Evolutionary conservation across 2,888 invertebrate genomes (phyloP).

Genomic region (Drosophila nigritarsus): DNA sequence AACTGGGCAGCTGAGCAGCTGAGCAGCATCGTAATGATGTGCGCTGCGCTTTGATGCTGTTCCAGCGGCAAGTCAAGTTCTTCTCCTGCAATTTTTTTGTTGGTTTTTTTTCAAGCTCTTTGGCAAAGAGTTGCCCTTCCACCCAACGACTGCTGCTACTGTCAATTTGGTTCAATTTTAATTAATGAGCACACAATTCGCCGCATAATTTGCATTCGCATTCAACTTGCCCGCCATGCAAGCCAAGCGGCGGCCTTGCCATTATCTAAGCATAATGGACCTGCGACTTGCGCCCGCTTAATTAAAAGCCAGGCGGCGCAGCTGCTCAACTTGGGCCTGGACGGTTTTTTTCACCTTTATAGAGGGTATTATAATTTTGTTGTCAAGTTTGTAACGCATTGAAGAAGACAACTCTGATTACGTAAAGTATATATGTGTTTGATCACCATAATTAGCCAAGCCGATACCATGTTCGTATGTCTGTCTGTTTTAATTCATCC

Average conservation of each 20-base stretch:
- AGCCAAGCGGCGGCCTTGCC: conserved; percentile 49
- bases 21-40: conserved; percentile 33
- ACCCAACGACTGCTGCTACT: conserved; percentile 16
- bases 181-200: conserved; percentile 79
- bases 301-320: conserved; percentile 55
- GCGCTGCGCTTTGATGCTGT: conserved; percentile 41
- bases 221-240: conserved; percentile 26
- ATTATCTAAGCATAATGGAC: conserved; percentile 76
- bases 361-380: neutral
- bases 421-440: too few relatives aligned
- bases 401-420: neutral
- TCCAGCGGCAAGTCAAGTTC: conserved; percentile 18
- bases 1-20: conserved; percentile 3
- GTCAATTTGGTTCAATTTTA: conserved; percentile 77
- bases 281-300: conserved; percentile 72
- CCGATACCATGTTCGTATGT: neutral
- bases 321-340: conserved; percentile 26
- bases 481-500: neutral
- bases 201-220: conserved; percentile 72
- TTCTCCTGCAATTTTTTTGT: conserved; percentile 2
- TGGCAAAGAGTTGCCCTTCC: conserved; percentile 15
- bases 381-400: neutral
- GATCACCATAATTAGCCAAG: neutral
- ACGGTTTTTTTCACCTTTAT: neutral
- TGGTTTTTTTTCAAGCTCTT: neutral